A percentile compares a stretch with the other conserved stretches of the same genome.
Evolutionary conservation across 2,797 vertebrate species (phyloP).

Genomic region (Bryconaethiops microstoma): DNA sequence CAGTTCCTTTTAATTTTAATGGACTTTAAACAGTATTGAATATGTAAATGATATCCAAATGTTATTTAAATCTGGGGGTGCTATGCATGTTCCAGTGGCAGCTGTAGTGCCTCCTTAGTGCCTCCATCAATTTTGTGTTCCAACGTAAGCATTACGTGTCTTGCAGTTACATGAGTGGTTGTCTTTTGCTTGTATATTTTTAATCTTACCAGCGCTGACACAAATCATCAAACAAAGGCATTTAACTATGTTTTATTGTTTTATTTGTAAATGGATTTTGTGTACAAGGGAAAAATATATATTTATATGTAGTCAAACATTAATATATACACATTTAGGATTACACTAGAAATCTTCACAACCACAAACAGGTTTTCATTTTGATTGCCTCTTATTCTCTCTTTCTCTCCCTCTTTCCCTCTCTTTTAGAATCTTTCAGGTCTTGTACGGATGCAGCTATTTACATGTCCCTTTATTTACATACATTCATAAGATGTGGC

Average conservation of each 20-base stretch:
- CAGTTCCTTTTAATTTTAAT: too few relatives aligned
- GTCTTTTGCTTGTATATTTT: neutral
- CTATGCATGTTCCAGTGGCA: too few relatives aligned
- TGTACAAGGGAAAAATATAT: slow-evolving; percentile 84
- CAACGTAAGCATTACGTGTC: neutral
- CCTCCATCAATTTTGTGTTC: too few relatives aligned
- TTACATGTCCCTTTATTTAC: slow-evolving; percentile 90
- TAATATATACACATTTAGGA: slow-evolving; percentile 90
- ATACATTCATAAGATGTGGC: slow-evolving; percentile 98
- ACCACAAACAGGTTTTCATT: slow-evolving; percentile 72
- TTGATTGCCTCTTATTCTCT: slow-evolving; percentile 35
- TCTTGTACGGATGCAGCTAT: slow-evolving; percentile 80
- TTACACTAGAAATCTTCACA: slow-evolving; percentile 85
- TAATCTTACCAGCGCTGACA: neutral
- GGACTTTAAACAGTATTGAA: too few relatives aligned
- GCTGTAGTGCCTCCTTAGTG: too few relatives aligned
- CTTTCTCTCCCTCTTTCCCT: neutral
- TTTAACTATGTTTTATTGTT: slow-evolving; percentile 71
- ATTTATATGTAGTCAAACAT: slow-evolving; percentile 80
- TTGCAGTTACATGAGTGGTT: neutral
- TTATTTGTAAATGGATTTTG: slow-evolving; percentile 96
- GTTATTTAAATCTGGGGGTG: too few relatives aligned
- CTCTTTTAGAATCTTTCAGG: slow-evolving; percentile 77
- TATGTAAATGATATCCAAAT: too few relatives aligned
- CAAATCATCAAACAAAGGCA: slow-evolving; percentile 14